Conservation (phyloP, 2,113 vertebrate species). For the Ophiodon elongatus region DNA sequence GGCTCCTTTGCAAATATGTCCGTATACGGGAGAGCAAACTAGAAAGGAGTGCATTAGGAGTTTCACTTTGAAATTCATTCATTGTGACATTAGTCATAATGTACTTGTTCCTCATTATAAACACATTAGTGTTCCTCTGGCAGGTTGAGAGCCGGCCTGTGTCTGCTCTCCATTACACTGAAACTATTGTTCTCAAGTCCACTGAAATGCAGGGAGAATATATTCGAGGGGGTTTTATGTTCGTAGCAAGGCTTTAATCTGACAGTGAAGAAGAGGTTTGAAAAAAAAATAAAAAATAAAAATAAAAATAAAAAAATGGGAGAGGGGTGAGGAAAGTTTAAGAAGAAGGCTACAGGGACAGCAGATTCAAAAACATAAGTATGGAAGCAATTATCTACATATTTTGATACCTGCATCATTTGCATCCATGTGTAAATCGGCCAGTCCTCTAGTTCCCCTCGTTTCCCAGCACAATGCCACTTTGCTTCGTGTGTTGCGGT, state of each 20-base stretch:
- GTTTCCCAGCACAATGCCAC: not conserved
- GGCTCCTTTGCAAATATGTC: constrained; percentile 17
- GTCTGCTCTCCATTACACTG: constrained; percentile 63
- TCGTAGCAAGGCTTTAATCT: constrained; percentile 43
- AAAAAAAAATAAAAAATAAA: not conserved
- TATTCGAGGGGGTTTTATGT: constrained; percentile 26
- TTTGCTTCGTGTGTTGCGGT: not conserved
- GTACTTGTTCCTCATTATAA: constrained; percentile 78
- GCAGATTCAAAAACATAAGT: not conserved
- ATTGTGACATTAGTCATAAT: constrained; percentile 73
- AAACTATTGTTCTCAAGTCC: constrained; percentile 54
- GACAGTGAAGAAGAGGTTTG: constrained; percentile 29
- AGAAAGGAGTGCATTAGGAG: constrained; percentile 46
- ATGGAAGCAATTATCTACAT: not conserved
- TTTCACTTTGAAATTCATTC: constrained; percentile 69
- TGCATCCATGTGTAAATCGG: not conserved
- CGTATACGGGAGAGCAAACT: constrained; percentile 11
- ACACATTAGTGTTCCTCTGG: constrained; percentile 74
- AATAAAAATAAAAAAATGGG: not conserved
- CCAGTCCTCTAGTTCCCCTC: not conserved
- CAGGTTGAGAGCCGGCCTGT: constrained; percentile 49
- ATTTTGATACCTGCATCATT: constrained; percentile 9
- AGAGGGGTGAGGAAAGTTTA: not conserved
- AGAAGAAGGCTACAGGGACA: not conserved
- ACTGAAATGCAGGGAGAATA: constrained; percentile 43